phyloP scores from a whole-genome alignment of 2,888 invertebrate species.

The Caenorhabditis angaria region DNA sequence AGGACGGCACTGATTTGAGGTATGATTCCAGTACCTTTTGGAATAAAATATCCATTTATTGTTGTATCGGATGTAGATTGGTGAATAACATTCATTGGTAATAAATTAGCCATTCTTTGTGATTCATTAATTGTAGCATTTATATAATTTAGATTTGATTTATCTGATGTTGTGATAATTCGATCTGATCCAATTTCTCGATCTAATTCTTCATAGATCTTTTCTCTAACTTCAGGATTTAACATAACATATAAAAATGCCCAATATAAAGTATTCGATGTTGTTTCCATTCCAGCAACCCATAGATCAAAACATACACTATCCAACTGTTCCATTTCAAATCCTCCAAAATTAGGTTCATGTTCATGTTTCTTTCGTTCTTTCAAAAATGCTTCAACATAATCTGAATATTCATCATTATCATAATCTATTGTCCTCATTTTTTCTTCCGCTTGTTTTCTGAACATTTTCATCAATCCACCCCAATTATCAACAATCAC shows the following conservation, averaged over 20 bases:
- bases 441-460: conserved; percentile 31
- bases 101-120: conserved; percentile 46
- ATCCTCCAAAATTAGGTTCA: conserved; percentile 35
- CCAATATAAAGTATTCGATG: conserved; percentile 53
- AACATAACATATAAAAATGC: conserved; percentile 37
- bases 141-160: conserved; percentile 29
- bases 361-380: conserved; percentile 45
- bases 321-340: conserved; percentile 38
- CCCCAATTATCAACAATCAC: conserved; percentile 32
- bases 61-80: conserved; percentile 22
- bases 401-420: conserved; percentile 41
- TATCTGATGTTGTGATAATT: conserved; percentile 40
- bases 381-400: conserved; percentile 49
- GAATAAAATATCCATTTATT: conserved; percentile 31
- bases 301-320: conserved; percentile 51
- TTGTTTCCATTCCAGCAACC: conserved; percentile 59
- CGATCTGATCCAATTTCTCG: conserved; percentile 35
- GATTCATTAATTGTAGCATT: conserved; percentile 47
- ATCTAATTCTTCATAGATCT: conserved; percentile 46
- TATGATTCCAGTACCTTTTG: conserved; percentile 32
- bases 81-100: conserved; percentile 46
- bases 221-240: conserved; percentile 35
- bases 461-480: conserved; percentile 32
- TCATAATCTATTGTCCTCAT: conserved; percentile 40
- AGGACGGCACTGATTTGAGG: conserved; percentile 50